A percentile compares a stretch with the other conserved stretches of the same genome.
Conservation (phyloP, 2,797 vertebrate genomes). For the Gallirallus australis region DNA sequence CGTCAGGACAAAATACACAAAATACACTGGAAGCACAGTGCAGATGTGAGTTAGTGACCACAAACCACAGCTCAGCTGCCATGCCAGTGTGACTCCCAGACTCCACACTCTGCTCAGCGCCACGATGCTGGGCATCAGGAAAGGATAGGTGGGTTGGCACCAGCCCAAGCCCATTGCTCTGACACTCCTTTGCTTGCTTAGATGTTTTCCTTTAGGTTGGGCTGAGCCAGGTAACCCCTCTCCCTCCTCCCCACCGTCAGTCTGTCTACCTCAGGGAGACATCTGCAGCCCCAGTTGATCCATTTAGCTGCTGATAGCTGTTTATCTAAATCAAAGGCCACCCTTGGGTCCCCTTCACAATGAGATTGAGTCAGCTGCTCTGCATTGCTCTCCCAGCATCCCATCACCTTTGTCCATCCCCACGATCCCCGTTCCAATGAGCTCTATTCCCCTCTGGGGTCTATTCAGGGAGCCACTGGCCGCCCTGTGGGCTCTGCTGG, state of each 20-base stretch:
- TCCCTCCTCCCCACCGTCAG: neutral
- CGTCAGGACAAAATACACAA: no score
- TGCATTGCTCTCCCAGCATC: neutral
- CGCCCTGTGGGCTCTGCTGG: neutral
- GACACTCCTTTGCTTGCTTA: neutral
- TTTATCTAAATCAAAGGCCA: neutral
- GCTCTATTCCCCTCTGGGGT: neutral
- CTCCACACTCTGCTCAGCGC: neutral
- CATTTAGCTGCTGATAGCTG: neutral
- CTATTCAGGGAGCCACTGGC: neutral
- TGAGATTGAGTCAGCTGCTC: neutral
- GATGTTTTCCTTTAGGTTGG: neutral
- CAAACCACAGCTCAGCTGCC: neutral
- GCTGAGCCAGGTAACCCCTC: neutral
- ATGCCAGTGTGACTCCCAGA: rapidly evolving
- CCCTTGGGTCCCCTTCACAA: rapidly evolving
- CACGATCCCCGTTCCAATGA: neutral
- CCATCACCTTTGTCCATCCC: neutral
- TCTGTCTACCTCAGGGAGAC: neutral
- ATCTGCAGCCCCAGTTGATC: neutral
- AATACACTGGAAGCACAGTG: neutral
- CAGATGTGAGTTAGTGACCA: neutral
- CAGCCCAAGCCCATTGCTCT: neutral
- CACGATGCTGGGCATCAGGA: neutral
- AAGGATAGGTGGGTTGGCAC: neutral